A percentile compares a stretch with the other conserved stretches of the same genome.
Conservation (phyloP, 2,113 vertebrate genomes). For the Chlorocebus sabaeus region DNA sequence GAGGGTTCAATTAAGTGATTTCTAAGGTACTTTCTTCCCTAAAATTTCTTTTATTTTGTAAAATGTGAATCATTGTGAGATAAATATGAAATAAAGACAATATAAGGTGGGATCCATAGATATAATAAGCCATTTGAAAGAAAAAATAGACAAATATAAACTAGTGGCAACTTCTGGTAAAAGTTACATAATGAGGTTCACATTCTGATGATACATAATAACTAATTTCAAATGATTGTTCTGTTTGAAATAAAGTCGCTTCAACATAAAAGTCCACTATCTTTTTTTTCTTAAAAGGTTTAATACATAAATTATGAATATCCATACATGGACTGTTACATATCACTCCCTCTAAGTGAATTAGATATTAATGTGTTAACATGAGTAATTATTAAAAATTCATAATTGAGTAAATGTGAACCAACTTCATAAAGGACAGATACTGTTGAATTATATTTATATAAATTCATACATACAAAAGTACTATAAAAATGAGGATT, state of each 20-base stretch:
- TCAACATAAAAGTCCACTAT: background rate
- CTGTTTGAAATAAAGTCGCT: background rate
- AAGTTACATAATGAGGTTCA: background rate
- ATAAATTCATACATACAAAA: background rate
- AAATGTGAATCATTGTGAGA: background rate
- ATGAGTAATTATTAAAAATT: background rate
- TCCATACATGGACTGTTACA: background rate
- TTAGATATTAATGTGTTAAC: background rate
- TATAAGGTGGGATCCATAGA: background rate
- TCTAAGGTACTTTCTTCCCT: background rate
- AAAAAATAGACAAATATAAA: background rate
- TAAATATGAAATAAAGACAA: background rate
- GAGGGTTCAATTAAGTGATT: background rate
- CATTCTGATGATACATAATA: background rate
- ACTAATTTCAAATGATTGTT: background rate
- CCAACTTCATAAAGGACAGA: background rate
- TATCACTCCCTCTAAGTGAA: background rate
- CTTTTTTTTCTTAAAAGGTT: slow-evolving; percentile 4
- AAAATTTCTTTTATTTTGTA: background rate
- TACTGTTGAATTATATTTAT: background rate
- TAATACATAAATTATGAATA: background rate
- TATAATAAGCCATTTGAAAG: background rate
- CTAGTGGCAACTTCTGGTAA: background rate
- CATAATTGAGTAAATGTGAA: background rate
- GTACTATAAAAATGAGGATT: background rate